These are phyloP conservation scores for Ellobius talpinus DNA, from an alignment of 2,113 vertebrate genomes.

Conservation along the genomic window DNA sequence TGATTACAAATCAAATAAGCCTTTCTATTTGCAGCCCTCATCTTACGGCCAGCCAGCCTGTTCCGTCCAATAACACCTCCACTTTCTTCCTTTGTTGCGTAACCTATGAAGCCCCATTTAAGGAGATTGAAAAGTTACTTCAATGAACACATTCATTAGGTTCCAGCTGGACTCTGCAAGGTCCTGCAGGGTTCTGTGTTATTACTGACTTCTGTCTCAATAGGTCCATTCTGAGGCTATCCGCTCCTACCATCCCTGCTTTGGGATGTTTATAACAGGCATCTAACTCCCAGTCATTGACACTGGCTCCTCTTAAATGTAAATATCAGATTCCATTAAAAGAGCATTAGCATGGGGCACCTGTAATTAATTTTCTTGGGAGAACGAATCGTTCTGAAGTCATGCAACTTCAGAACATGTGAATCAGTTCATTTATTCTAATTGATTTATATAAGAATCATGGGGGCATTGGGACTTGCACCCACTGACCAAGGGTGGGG, in stretches of 20 bases:
- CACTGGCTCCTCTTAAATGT: constrained; percentile 80
- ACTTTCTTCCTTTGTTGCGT: background rate
- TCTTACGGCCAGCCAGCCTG: background rate
- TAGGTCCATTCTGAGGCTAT: constrained; percentile 29
- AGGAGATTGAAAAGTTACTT: background rate
- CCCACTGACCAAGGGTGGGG: constrained; percentile 16
- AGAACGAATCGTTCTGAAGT: constrained; percentile 86
- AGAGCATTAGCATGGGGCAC: constrained; percentile 84
- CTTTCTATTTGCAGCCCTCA: background rate
- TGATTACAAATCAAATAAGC: background rate
- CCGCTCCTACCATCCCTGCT: constrained; percentile 76
- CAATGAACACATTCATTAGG: background rate
- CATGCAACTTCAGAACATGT: constrained; percentile 78
- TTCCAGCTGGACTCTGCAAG: background rate
- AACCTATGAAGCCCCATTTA: background rate
- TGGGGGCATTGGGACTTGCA: constrained; percentile 60
- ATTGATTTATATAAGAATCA: constrained; percentile 86
- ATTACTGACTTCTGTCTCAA: background rate
- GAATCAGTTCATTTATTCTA: constrained; percentile 85
- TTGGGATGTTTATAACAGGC: constrained; percentile 80
- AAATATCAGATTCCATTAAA: constrained; percentile 88
- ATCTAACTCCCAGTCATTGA: constrained; percentile 71
- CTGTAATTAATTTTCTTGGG: constrained; percentile 87
- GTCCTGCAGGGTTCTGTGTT: background rate
- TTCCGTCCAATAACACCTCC: background rate